These are phyloP conservation scores for Oscheius sp. DNA, from an alignment of 2,888 invertebrate species.

Conservation along the genomic window DNA sequence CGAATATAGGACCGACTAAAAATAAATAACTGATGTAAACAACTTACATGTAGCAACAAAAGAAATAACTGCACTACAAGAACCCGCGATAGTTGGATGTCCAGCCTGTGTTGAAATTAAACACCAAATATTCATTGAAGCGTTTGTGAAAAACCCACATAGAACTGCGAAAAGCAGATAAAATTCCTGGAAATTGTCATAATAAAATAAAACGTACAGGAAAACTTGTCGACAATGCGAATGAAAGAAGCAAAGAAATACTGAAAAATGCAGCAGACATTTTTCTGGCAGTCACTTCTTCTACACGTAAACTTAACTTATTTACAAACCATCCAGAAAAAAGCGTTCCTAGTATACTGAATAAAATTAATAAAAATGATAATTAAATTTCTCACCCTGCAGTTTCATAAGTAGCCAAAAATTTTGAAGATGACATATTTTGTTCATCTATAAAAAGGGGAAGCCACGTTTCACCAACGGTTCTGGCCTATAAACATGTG, in stretches of 20 bases:
- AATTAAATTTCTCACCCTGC: constrained; percentile 39
- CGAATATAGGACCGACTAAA: constrained; percentile 54
- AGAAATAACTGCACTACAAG: constrained; percentile 46
- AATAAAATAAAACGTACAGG: constrained; percentile 33
- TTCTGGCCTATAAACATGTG: constrained; percentile 37
- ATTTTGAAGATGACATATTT: constrained; percentile 34
- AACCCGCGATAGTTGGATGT: constrained; percentile 33
- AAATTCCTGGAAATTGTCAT: constrained; percentile 23
- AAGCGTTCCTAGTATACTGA: constrained; percentile 41
- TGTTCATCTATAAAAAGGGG: constrained; percentile 39
- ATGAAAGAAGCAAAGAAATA: constrained; percentile 30
- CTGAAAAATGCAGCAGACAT: constrained; percentile 30
- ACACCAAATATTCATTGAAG: constrained; percentile 49
- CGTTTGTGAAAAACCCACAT: constrained; percentile 44
- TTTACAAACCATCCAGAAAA: constrained; percentile 41
- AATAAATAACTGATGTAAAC: neutral
- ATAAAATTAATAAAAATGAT: neutral
- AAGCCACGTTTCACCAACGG: constrained; percentile 53
- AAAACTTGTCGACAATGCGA: constrained; percentile 34
- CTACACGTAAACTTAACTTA: constrained; percentile 8
- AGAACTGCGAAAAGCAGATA: constrained; percentile 37
- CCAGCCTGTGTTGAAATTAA: constrained; percentile 41
- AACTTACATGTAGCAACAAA: constrained; percentile 52
- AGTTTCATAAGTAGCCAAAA: constrained; percentile 44
- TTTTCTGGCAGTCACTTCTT: constrained; percentile 33